Percentiles rank a stretch among this genome's conserved stretches.
Conservation (phyloP, 2,113 vertebrate species). For the Acrocephalus arundinaceus region DNA sequence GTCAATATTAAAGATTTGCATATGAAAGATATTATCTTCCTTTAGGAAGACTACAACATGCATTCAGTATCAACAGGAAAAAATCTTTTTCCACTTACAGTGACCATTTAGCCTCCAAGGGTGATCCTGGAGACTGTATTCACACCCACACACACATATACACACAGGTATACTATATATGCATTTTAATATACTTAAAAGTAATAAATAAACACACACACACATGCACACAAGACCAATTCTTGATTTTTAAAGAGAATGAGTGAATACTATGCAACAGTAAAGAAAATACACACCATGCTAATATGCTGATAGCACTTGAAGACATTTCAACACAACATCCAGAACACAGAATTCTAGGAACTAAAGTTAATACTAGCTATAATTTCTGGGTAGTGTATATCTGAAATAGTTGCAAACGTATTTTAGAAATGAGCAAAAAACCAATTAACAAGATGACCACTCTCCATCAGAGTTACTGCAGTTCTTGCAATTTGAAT, state of each 20-base stretch:
- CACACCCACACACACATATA: not conserved
- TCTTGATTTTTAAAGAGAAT: not conserved
- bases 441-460: not conserved
- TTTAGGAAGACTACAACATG: not conserved
- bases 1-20: not conserved
- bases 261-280: not conserved
- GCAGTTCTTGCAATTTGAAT: not conserved
- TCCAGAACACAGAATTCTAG: not conserved
- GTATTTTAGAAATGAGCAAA: not conserved
- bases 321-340: not conserved
- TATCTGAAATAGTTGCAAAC: not conserved
- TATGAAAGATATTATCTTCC: not conserved
- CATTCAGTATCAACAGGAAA: not conserved
- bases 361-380: not conserved
- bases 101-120: not conserved
- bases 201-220: not conserved
- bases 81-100: not conserved
- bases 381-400: not conserved
- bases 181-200: not conserved
- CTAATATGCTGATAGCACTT: not conserved
- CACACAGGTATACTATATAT: not conserved
- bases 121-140: not conserved
- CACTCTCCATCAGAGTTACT: not conserved
- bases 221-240: not conserved
- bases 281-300: not conserved